A percentile compares a stretch with the other conserved stretches of the same genome.
These are phyloP conservation scores for Mastomys coucha DNA, from an alignment of 2,113 vertebrate species.

Conservation along the genomic window DNA sequence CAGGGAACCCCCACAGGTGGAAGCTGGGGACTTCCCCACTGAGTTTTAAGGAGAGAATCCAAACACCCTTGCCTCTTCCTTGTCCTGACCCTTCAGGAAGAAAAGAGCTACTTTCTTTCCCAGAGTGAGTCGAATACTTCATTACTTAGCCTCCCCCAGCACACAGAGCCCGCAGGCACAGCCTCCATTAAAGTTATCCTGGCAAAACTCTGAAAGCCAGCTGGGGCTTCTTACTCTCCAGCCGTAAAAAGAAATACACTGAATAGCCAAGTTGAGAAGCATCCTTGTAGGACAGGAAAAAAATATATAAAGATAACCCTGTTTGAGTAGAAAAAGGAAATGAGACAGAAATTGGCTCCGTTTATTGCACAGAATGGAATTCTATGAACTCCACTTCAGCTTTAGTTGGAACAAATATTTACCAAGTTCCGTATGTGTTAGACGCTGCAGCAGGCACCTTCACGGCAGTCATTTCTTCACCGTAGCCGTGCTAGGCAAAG, in stretches of 20 bases:
- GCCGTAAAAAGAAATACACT: background rate
- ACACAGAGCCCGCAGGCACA: background rate
- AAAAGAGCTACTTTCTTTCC: background rate
- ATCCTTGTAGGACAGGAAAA: conserved; percentile 55
- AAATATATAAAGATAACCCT: conserved; percentile 41
- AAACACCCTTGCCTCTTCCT: background rate
- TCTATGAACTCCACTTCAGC: conserved; percentile 19
- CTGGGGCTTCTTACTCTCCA: conserved; percentile 22
- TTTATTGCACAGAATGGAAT: conserved; percentile 50
- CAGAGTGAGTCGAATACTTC: background rate
- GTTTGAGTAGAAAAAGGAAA: conserved; percentile 69
- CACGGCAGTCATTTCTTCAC: background rate
- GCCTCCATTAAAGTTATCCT: background rate
- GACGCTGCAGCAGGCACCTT: background rate
- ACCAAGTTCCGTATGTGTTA: background rate
- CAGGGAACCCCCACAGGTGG: background rate
- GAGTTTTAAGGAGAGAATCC: background rate
- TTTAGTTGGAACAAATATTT: conserved; percentile 53
- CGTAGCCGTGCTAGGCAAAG: background rate
- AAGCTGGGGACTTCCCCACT: background rate
- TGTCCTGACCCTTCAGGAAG: fast-evolving
- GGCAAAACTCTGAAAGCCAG: background rate
- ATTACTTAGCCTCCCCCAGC: background rate
- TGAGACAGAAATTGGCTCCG: conserved; percentile 45
- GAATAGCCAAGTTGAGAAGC: conserved; percentile 1